A percentile compares a stretch with the other conserved stretches of the same genome.
Conservation (phyloP, 2,888 invertebrate species). For the Clanis bilineata region DNA sequence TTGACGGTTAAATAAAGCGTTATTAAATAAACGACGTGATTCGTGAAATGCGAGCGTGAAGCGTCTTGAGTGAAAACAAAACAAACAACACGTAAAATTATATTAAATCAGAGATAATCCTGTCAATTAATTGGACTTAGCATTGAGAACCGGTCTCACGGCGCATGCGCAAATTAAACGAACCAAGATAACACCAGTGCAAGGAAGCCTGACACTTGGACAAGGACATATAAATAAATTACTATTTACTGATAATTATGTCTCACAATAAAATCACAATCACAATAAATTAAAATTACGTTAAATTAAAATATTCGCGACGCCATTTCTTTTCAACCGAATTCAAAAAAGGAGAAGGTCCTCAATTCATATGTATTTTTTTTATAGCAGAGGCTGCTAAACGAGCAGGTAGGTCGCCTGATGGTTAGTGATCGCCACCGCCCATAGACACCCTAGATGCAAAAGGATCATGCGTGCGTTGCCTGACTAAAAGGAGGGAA, state of each 20-base stretch:
- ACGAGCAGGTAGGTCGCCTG: no score
- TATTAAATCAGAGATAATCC: constrained; percentile 81
- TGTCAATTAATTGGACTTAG: constrained; percentile 81
- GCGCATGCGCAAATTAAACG: constrained; percentile 71
- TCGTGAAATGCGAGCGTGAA: constrained; percentile 51
- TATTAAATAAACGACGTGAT: constrained; percentile 47
- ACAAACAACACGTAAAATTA: constrained; percentile 77
- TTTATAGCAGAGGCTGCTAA: no score
- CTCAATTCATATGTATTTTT: no score
- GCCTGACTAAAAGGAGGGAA: no score
- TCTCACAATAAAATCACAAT: constrained; percentile 9
- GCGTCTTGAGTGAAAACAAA: constrained; percentile 62
- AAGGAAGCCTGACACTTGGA: constrained; percentile 37
- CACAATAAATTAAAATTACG: neutral
- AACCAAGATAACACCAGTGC: constrained; percentile 58
- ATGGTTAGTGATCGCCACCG: no score
- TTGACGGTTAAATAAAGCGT: constrained; percentile 13
- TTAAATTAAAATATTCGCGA: neutral
- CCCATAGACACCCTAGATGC: no score
- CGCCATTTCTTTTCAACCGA: neutral
- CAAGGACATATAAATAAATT: constrained; percentile 54
- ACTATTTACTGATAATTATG: constrained; percentile 36
- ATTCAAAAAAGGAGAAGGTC: no score
- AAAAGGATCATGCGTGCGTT: no score
- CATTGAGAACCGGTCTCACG: constrained; percentile 71